Percentiles rank a stretch among this genome's conserved stretches.
phyloP scores from a whole-genome alignment of 2,113 vertebrate genomes.

The Balaeniceps rex region DNA sequence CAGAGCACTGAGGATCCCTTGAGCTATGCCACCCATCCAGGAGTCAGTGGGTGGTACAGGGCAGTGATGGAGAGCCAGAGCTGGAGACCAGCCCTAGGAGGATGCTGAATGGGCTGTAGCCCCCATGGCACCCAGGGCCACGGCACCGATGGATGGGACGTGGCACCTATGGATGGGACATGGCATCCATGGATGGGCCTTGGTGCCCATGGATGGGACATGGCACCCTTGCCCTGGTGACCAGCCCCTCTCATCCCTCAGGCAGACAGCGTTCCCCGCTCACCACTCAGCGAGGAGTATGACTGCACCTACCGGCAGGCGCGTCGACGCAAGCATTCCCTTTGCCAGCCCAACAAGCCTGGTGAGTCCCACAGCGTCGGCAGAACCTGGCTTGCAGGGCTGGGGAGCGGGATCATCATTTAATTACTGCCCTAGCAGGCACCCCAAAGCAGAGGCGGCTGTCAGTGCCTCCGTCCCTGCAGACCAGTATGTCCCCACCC shows the following conservation, averaged over 20 bases:
- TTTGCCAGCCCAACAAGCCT: slow-evolving; percentile 75
- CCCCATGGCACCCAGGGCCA: not conserved
- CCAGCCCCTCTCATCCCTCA: slow-evolving; percentile 50
- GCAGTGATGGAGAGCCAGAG: not conserved
- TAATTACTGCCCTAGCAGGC: not conserved
- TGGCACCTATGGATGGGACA: too few species aligned
- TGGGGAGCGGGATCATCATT: rapidly evolving
- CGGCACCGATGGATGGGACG: rapidly evolving
- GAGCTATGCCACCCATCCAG: not conserved
- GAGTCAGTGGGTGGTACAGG: not conserved
- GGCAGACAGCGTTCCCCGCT: slow-evolving; percentile 89
- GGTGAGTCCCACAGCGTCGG: slow-evolving; percentile 63
- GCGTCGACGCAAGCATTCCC: slow-evolving; percentile 73
- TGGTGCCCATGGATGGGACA: not conserved
- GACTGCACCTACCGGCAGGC: slow-evolving; percentile 76
- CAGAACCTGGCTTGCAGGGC: not conserved
- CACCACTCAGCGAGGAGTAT: slow-evolving; percentile 82
- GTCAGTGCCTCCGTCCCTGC: not conserved
- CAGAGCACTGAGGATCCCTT: not conserved
- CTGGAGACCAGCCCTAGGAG: not conserved
- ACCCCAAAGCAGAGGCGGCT: not conserved
- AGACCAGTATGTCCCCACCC: not conserved
- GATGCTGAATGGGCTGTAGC: not conserved
- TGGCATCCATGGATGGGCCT: not conserved
- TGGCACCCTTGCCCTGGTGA: not conserved